Evolutionary conservation across 2,888 invertebrate genomes (phyloP).

Genomic region (Idaea aversata): DNA sequence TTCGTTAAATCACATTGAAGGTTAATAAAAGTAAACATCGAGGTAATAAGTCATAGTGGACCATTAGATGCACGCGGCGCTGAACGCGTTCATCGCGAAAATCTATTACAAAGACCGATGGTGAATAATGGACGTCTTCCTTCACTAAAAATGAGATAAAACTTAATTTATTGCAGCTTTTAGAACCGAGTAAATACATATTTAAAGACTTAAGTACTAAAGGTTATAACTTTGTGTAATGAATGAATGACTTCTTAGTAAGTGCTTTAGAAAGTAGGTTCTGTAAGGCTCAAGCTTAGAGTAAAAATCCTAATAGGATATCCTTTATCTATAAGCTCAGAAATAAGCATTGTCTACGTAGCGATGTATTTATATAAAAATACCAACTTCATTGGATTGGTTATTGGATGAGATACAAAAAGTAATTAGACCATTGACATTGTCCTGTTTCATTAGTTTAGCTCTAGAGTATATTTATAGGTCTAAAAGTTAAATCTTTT

Average conservation of each 20-base stretch:
- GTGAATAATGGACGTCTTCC: background rate
- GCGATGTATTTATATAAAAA: too few species aligned
- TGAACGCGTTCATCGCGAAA: background rate
- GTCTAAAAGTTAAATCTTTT: too few species aligned
- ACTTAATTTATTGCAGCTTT: background rate
- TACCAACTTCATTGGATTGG: too few species aligned
- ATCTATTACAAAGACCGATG: background rate
- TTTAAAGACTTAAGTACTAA: background rate
- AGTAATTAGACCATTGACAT: too few species aligned
- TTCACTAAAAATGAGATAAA: slow-evolving; percentile 1
- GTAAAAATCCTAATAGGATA: too few species aligned
- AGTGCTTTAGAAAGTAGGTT: background rate
- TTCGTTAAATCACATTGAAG: background rate
- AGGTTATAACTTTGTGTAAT: background rate
- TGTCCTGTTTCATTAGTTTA: too few species aligned
- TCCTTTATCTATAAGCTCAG: too few species aligned
- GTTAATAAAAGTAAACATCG: background rate
- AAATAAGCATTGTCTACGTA: too few species aligned
- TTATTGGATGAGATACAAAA: too few species aligned
- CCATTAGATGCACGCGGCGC: slow-evolving; percentile 1
- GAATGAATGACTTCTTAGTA: background rate
- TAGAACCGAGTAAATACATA: slow-evolving; percentile 1
- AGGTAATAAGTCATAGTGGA: background rate
- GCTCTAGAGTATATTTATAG: too few species aligned
- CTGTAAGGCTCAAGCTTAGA: too few species aligned